phyloP scores from a whole-genome alignment of 2,113 vertebrate species.

The Tachysurus fulvidraco region DNA sequence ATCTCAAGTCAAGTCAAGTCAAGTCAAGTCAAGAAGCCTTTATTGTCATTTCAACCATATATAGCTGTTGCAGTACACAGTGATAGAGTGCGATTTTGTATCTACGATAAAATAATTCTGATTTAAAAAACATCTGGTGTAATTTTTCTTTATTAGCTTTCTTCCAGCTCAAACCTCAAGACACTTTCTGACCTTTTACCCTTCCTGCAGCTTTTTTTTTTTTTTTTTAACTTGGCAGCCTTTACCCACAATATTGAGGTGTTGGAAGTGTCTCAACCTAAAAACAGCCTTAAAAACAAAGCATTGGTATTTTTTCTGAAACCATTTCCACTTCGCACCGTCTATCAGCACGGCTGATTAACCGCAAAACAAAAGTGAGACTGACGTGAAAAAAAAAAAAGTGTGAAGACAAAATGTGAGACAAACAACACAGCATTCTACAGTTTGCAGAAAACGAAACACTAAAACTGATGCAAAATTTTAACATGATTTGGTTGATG shows the following conservation, averaged over 20 bases:
- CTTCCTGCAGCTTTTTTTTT: not conserved
- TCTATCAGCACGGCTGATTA: no score
- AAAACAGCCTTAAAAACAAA: not conserved
- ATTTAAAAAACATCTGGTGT: not conserved
- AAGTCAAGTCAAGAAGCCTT: no score
- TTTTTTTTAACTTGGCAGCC: not conserved
- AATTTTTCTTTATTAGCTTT: not conserved
- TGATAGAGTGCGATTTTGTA: no score
- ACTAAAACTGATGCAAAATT: not conserved
- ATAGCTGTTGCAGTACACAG: no score
- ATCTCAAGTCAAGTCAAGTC: no score
- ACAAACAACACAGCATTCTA: not conserved
- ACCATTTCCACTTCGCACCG: not conserved
- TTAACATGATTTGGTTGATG: no score
- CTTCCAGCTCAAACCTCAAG: not conserved
- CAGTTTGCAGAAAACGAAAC: not conserved
- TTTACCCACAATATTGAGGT: not conserved
- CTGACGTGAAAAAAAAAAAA: no score
- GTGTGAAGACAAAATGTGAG: not conserved
- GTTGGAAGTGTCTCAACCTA: not conserved
- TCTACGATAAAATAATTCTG: not conserved
- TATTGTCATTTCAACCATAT: no score
- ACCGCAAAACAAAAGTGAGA: not conserved
- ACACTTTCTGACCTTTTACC: not conserved
- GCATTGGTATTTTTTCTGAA: not conserved